Evolutionary conservation across 2,113 vertebrate species (phyloP).

Genomic region (Suncus etruscus): DNA sequence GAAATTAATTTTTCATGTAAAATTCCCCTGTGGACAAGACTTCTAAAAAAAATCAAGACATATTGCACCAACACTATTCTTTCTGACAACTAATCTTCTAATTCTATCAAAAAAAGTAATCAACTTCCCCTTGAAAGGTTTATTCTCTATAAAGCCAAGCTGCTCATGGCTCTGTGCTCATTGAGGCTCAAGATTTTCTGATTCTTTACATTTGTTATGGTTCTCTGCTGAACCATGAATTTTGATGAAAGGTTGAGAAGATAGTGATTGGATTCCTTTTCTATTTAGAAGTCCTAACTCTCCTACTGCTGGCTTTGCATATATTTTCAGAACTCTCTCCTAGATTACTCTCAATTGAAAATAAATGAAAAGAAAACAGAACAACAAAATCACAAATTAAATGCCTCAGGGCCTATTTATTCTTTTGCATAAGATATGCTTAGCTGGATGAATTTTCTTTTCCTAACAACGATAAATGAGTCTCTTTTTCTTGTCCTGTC

Average conservation of each 20-base stretch:
- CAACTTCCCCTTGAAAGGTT: conserved; percentile 63
- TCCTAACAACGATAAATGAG: background rate
- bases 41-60: conserved; percentile 71
- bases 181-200: conserved; percentile 32
- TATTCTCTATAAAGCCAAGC: conserved; percentile 30
- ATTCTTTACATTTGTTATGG: conserved; percentile 41
- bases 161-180: conserved; percentile 59
- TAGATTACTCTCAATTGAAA: conserved; percentile 18
- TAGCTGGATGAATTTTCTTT: background rate
- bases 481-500: background rate
- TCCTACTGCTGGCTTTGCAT: conserved; percentile 37
- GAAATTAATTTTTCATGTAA: conserved; percentile 65
- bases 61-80: conserved; percentile 20
- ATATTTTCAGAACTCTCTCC: conserved; percentile 41
- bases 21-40: conserved; percentile 9
- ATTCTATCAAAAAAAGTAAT: conserved; percentile 75
- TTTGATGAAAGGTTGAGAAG: conserved; percentile 62
- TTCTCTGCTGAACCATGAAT: conserved; percentile 64
- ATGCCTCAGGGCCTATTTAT: background rate
- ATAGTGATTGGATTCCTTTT: conserved; percentile 51
- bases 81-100: conserved; percentile 68
- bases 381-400: conserved; percentile 43
- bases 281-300: conserved; percentile 46
- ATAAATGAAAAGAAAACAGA: conserved; percentile 37
- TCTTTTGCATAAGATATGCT: conserved; percentile 26